These are phyloP conservation scores for Chorisops tibialis DNA, from an alignment of 2,888 invertebrate species.

Conservation along the genomic window DNA sequence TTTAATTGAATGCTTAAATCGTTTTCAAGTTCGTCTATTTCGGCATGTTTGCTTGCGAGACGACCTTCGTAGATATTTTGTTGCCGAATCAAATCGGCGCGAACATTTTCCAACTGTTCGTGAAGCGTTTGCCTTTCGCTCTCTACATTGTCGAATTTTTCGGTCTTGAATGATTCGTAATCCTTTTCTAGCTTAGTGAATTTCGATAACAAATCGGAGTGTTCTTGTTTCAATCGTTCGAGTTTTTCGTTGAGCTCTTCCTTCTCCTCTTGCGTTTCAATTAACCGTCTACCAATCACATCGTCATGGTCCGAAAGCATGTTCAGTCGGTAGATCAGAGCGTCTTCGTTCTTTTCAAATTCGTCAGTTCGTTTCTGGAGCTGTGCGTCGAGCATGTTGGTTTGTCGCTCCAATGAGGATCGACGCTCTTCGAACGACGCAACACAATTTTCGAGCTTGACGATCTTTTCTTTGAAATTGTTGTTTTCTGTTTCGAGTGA, in stretches of 20 bases:
- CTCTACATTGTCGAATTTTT: conserved; percentile 51
- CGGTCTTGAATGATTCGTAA: conserved; percentile 46
- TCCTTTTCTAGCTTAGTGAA: conserved; percentile 52
- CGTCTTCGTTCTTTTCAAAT: conserved; percentile 61
- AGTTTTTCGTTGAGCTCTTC: conserved; percentile 54
- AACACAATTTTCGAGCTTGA: conserved; percentile 65
- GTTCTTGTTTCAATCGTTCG: conserved; percentile 53
- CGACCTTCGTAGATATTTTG: conserved; percentile 51
- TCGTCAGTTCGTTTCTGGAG: conserved; percentile 61
- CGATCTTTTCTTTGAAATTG: conserved; percentile 62
- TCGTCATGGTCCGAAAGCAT: conserved; percentile 63
- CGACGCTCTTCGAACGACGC: conserved; percentile 61
- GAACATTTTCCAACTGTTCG: conserved; percentile 52
- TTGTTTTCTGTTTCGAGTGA: conserved; percentile 65
- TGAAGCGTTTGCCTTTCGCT: conserved; percentile 40
- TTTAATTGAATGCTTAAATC: conserved; percentile 53
- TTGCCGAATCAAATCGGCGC: conserved; percentile 54
- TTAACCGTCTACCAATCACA: conserved; percentile 58
- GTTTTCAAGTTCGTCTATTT: conserved; percentile 55
- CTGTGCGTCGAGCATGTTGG: conserved; percentile 60
- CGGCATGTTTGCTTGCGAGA: conserved; percentile 49
- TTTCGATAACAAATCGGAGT: conserved; percentile 50
- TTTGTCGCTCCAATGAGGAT: conserved; percentile 59
- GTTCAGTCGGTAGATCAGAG: conserved; percentile 61
- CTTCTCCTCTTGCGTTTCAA: conserved; percentile 57